phyloP scores from a whole-genome alignment of 2,113 vertebrate species.

The Pardalotus punctatus region DNA sequence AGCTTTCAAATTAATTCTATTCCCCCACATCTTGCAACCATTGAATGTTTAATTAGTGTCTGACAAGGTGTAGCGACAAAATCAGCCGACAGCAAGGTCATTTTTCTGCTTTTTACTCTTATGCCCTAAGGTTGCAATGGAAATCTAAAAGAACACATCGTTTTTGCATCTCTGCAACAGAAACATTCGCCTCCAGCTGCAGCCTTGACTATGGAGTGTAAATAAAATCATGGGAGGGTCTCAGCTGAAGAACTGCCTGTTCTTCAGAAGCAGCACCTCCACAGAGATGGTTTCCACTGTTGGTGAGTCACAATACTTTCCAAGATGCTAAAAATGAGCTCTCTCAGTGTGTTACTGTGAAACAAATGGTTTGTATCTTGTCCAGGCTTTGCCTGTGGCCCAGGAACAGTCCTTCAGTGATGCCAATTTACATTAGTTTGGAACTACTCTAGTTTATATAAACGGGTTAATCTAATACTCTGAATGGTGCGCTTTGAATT shows the following conservation, averaged over 20 bases:
- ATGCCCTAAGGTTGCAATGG: background rate
- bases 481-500: background rate
- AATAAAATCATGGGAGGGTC: background rate
- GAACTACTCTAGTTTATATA: background rate
- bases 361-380: accelerated
- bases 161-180: background rate
- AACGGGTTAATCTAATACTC: background rate
- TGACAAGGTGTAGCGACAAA: background rate
- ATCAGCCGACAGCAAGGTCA: background rate
- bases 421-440: background rate
- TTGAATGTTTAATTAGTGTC: background rate
- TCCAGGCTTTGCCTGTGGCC: background rate
- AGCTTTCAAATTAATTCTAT: background rate
- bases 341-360: background rate
- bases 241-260: background rate
- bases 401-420: background rate
- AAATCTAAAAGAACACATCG: accelerated
- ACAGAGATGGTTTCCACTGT: background rate
- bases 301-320: background rate
- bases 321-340: background rate
- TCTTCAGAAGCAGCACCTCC: background rate
- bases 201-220: background rate
- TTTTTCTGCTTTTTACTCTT: background rate
- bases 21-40: background rate
- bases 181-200: background rate